These are phyloP conservation scores for Triplophysa bombifrons DNA, from an alignment of 2,797 vertebrate species.

Conservation along the genomic window DNA sequence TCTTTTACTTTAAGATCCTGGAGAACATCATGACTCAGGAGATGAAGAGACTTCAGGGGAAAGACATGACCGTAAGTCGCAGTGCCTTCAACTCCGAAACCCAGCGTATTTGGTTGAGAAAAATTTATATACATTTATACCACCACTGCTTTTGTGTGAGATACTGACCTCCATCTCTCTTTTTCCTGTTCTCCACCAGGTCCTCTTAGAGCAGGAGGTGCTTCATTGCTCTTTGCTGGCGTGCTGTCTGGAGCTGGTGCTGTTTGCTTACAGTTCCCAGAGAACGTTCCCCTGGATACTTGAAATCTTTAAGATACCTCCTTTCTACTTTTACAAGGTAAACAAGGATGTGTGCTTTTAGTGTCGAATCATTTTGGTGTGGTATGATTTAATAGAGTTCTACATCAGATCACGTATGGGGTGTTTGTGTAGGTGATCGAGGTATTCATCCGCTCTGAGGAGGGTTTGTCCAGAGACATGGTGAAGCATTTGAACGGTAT, in stretches of 20 bases:
- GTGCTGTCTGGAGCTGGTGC: slow-evolving; percentile 92
- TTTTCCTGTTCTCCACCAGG: slow-evolving; percentile 68
- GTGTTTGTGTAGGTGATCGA: slow-evolving; percentile 86
- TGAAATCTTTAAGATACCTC: slow-evolving; percentile 81
- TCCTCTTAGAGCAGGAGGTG: slow-evolving; percentile 90
- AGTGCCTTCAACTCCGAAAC: neutral
- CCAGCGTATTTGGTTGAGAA: neutral
- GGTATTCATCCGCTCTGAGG: slow-evolving; percentile 94
- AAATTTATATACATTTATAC: no score
- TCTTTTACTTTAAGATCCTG: slow-evolving; percentile 95
- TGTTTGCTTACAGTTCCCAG: slow-evolving; percentile 94
- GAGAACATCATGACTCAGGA: slow-evolving; percentile 92
- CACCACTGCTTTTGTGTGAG: neutral
- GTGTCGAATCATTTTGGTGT: neutral
- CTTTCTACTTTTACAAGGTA: slow-evolving; percentile 98
- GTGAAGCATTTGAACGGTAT: slow-evolving; percentile 96
- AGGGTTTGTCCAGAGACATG: slow-evolving; percentile 95
- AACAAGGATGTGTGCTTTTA: neutral
- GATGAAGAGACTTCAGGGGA: slow-evolving; percentile 87
- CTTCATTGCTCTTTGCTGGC: slow-evolving; percentile 93
- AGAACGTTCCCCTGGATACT: slow-evolving; percentile 96
- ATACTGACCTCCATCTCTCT: slow-evolving; percentile 13
- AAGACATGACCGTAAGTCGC: slow-evolving; percentile 92
- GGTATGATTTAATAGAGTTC: neutral
- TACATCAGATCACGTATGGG: neutral